Base-by-base conservation (phyloP, 2,113 vertebrate genomes). In the Corydoras maculifer region DNA sequence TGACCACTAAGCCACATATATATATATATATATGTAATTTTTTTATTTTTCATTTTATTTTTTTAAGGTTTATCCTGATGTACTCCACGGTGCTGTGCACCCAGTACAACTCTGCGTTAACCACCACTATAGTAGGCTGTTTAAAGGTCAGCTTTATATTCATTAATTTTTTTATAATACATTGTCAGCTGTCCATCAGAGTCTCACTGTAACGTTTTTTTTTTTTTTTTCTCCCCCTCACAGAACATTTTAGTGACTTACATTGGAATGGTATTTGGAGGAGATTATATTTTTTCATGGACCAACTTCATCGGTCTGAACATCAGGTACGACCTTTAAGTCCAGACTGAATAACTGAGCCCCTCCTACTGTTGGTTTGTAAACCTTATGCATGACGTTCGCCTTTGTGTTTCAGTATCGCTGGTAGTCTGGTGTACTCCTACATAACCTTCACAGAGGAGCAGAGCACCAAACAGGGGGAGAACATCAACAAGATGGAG, bases 251-350 rank as follows among this genome's bases (percentile, higher is more conserved):
- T 97, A 30, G 89, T 98, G 84, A 98, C 96, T 11, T 99, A 99
- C 80, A 90, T 98, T 67, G 97, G 97, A 67, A 99, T 99, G 94
- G 89, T 95, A 82, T 93, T 99, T 79, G 96, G 97, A 74, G 96
- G 94, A 72, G 97, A 99, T 87, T 99, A 99, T 87, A 94, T 99
- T 86, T 99, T 99, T 87, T 91, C 91, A 5, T 99, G 96, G 97
- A 94, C 90, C 5, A 99, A 99, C 84, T 99, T 99, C 78, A 78
- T 97, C 61, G 97, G 96, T 65, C 85, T 99, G 75, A 97, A 99
- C 87, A 96, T 98, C 87, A 98, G 97, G 97, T 99, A 85, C 2
- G 66, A 66, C 29, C 25, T 58, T 51, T 15, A 50, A 31, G 1
- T 50, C 43, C 18, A 12, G 14, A 2, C 29, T 3, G 35, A 60